Base-by-base conservation (phyloP, 2,888 invertebrate genomes). In the Pyrrhosoma nymphula region DNA sequence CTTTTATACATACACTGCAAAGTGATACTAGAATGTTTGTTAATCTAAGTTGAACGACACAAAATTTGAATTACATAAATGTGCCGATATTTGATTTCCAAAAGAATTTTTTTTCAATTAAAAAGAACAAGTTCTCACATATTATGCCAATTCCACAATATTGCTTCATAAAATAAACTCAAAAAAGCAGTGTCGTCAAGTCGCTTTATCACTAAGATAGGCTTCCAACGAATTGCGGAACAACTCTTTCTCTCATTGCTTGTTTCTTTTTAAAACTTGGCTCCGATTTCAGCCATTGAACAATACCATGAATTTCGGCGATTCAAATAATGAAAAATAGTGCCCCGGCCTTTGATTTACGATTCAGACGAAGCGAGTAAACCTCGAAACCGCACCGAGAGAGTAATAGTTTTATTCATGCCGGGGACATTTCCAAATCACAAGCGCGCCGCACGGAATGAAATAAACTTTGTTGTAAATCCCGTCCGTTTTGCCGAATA, bases 331-430 rank as follows among this genome's bases (percentile, higher is more conserved):
- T 8, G 47, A 47, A 47, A 47, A 60, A 60, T 10, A 82, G n/a
- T 14, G n/a, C 69, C 0, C 35, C 0, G 35, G 0, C 35, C 82
- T 82, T 82, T 82, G 82, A 82, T 82, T 82, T 82, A 82, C 82
- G 35, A 82, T 35, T 82, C 18, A 35, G 82, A 82, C 30, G n/a
- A 35, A 35, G 35, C 14, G 30, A 82, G 35, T 14, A 82, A 35
- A 82, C 82, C 82, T 16, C 82, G n/a, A 82, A 82, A 35, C 82
- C 82, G 16, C 82, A 82, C 0, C 82, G 35, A 35, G 35, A 82
- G 35, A 82, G 82, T 35, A 82, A 82, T 30, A 82, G 82, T 82
- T 82, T 82, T 82, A 82, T 82, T 35, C 82, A 82, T 18, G 82
- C 26, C 35, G 30, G 82, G 82, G 82, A 69, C 82, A 30, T 30